Evolutionary conservation across 2,113 vertebrate genomes (phyloP), one percentile per base, ranked within the genome.

Genomic region (Myotis davidii): DNA sequence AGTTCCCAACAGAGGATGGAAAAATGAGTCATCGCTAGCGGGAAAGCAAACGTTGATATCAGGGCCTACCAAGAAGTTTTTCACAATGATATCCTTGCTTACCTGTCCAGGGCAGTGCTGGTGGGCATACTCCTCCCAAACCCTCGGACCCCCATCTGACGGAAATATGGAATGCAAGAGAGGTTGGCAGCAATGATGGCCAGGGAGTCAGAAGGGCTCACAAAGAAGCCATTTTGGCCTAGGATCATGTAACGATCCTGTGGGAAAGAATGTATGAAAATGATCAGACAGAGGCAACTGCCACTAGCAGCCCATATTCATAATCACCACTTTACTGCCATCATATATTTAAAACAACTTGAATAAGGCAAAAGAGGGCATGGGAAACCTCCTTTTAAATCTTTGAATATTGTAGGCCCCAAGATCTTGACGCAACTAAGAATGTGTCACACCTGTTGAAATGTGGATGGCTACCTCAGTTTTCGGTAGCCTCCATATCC

Each of bases 201-300:
- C 98, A 99, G 84, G 0, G 99, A 99, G 98, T 99, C 99, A 0
- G 99, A 99, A 0, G 99, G 99, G 52, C 99, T 99, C 96, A 99
- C 99, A 87, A 99, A 99, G 98, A 99, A 99, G 93, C 99, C 99
- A 29, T 99, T 99, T 96, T 99, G 99, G 96, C 99, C 99, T 12
- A 99, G 99, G 97, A 99, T 99, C 99, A 99, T 99, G 88, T 99
- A 99, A 20, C 99, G 99, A 97, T 99, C 99, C 99, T 99, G 97
- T 29, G 81, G 96, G 98, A 96, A 96, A 96, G 54, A 96, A 97
- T 72, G 29, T 94, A 64, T 87, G 18, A 61, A 92, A 59, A 91
- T 17, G 5, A 82, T 73, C 86, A 95, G 90, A 88, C 64, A 65
- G 69, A 89, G 69, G 78, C 59, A 84, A 67, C 1, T 17, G 90